Evolutionary conservation across 2,888 invertebrate species (phyloP).

Genomic region (Eledona agricola): DNA sequence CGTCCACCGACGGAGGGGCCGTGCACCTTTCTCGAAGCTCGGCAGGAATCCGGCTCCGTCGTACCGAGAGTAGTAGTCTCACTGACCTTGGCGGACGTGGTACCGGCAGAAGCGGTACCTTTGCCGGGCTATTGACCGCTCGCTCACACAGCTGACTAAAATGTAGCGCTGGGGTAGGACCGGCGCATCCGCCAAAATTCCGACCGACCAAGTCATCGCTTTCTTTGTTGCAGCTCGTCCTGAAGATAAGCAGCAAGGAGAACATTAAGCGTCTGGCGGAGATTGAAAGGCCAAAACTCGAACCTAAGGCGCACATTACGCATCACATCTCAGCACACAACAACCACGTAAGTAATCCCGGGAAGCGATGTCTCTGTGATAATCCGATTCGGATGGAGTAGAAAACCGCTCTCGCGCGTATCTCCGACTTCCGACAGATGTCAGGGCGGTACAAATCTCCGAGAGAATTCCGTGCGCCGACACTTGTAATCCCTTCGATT

Average conservation of each 20-base stretch:
- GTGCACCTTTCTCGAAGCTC: conserved; percentile 19
- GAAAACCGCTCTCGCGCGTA: conserved; percentile 17
- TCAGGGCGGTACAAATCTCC: conserved; percentile 27
- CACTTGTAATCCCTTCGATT: no score
- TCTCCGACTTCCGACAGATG: conserved; percentile 38
- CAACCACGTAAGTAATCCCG: conserved; percentile 58
- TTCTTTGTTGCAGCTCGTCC: conserved; percentile 61
- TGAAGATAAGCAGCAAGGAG: conserved; percentile 68
- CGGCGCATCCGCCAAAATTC: conserved; percentile 26
- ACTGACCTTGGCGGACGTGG: conserved; percentile 47
- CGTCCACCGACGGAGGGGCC: conserved; percentile 18
- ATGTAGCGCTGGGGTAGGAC: conserved; percentile 1
- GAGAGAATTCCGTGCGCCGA: conserved; percentile 13
- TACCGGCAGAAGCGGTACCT: conserved; percentile 38
- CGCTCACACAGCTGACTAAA: conserved; percentile 22
- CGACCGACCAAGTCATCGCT: neutral
- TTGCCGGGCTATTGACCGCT: conserved; percentile 41
- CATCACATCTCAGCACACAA: conserved; percentile 65
- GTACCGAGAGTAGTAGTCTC: conserved; percentile 42
- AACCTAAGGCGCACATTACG: conserved; percentile 67
- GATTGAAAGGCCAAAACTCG: conserved; percentile 68
- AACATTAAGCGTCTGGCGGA: conserved; percentile 70
- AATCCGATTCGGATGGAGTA: neutral
- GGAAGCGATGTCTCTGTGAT: no score
- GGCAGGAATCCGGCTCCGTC: conserved; percentile 46